Conservation (phyloP, 2,888 invertebrate genomes). For the Phoenoteleia sp. region DNA sequence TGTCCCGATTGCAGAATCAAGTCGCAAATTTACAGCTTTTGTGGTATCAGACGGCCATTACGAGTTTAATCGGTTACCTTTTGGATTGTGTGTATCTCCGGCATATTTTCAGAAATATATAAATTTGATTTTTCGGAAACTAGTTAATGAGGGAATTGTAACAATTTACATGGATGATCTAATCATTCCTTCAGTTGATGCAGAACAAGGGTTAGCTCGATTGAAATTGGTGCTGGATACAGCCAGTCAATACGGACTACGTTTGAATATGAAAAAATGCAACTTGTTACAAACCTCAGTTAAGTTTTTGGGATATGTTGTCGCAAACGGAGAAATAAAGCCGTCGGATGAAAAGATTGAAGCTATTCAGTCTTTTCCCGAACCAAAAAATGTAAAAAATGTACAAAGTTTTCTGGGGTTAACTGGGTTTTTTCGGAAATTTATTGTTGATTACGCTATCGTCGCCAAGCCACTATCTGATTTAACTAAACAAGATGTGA, state of each 20-base stretch:
- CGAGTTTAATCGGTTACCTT: too few relatives aligned
- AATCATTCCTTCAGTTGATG: not conserved
- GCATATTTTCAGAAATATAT: slow-evolving; percentile 51
- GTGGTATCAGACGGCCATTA: slow-evolving; percentile 50
- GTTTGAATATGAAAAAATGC: not conserved
- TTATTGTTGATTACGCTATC: slow-evolving; percentile 42
- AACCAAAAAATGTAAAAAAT: slow-evolving; percentile 35
- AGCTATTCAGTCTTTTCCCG: slow-evolving; percentile 45
- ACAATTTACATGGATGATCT: too few relatives aligned
- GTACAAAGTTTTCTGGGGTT: slow-evolving; percentile 71
- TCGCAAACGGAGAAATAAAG: slow-evolving; percentile 28
- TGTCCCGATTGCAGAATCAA: slow-evolving; percentile 18
- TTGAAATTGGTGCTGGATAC: not conserved
- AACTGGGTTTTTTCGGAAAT: slow-evolving; percentile 71
- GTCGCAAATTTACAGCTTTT: slow-evolving; percentile 46
- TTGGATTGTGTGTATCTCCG: slow-evolving; percentile 35
- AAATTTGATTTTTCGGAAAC: not conserved
- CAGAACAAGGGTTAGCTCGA: not conserved
- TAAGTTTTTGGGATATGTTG: slow-evolving; percentile 64
- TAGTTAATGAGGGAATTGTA: slow-evolving; percentile 9
- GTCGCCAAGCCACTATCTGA: too few relatives aligned
- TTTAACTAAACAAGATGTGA: not conserved
- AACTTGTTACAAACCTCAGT: slow-evolving; percentile 7
- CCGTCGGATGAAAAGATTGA: slow-evolving; percentile 63
- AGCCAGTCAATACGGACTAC: not conserved